Percentiles rank a stretch among this genome's conserved stretches.
phyloP scores from a whole-genome alignment of 92 coral and sea anemone genomes.

The Pocillopora meandrina region DNA sequence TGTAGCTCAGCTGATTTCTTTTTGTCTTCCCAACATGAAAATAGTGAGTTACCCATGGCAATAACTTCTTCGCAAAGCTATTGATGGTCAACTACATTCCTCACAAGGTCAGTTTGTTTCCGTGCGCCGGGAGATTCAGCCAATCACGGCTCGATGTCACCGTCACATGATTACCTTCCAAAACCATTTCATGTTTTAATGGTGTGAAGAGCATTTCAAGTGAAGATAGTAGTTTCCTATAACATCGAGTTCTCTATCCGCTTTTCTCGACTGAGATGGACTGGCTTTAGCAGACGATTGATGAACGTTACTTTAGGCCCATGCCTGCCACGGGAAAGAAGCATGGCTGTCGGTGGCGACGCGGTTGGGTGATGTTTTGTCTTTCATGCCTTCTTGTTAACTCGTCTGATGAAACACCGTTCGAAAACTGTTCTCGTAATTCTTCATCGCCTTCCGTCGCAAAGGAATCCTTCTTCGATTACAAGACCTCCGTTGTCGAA shows the following conservation, averaged over 20 bases:
- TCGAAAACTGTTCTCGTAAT: conserved; percentile 60
- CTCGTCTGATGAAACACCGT: conserved; percentile 58
- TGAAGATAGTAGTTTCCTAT: neutral
- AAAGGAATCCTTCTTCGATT: conserved; percentile 74
- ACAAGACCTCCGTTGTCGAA: conserved; percentile 86
- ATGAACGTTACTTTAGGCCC: conserved; percentile 17
- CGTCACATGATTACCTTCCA: conserved; percentile 35
- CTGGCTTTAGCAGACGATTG: conserved; percentile 34
- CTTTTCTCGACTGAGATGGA: conserved; percentile 20
- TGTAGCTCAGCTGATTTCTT: no score
- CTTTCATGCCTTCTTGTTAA: conserved; percentile 50
- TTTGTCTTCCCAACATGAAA: no score
- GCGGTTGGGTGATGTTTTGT: conserved; percentile 21
- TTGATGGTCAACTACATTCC: neutral
- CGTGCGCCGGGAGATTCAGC: conserved; percentile 32
- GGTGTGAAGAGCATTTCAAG: neutral
- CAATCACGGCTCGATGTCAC: conserved; percentile 12
- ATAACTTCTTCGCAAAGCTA: neutral
- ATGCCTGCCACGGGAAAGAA: conserved; percentile 35
- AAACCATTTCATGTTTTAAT: conserved; percentile 20
- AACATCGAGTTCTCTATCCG: neutral
- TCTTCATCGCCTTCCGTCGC: conserved; percentile 56
- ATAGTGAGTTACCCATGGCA: neutral
- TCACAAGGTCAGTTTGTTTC: conserved; percentile 41
- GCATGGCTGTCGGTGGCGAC: conserved; percentile 36